Base-by-base conservation (phyloP, 2,888 invertebrate species). In the Palloptera scutellata region DNA sequence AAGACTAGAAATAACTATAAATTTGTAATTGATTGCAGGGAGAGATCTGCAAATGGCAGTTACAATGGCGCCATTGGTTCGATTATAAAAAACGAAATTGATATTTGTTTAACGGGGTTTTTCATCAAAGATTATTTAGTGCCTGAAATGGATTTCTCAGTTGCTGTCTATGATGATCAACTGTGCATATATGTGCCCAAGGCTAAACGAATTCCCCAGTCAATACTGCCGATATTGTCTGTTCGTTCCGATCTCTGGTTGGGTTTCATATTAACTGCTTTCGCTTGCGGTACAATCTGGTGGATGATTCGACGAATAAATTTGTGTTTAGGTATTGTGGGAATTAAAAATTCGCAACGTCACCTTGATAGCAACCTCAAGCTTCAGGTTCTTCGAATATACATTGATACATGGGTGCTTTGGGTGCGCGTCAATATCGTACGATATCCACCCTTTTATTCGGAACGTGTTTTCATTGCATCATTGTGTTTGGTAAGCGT, bases 101-200 rank as follows among this genome's bases (percentile, higher is more conserved):
- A 86, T 70, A 78, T 86, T 13, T 81, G 83, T 48, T 68, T 86
- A 48, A 85, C 85, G 1, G 84, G 84, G 17, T 82, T 84, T 70
- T 86, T 86, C 70, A 79, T 86, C 12, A 86, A 86, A 74, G 84
- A 84, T 63, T 86, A 86, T 69, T 75, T 81, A 70, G 82, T 83
- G 54, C 77, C 80, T 4, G 81, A 84, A 30, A 78, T 86, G 70
- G 82, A 81, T 52, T 86, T 86, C 64, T 79, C 85, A 0, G 82
- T 81, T 13, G 78, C 84, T 9, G 79, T 86, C 41, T 83, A 83
- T 67, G 81, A 82, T 17, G 86, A 86, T 67, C 70, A 80, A 70
- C 74, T 86, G 19, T 86, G 86, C 69, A 82, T 86, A 48, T 80
- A 84, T 59, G 85, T 86, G 9, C 84, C 83, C 20, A 86, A 85